These are phyloP conservation scores for Palythoa grandiflora DNA, from an alignment of 92 coral and sea anemone genomes.

Conservation along the genomic window DNA sequence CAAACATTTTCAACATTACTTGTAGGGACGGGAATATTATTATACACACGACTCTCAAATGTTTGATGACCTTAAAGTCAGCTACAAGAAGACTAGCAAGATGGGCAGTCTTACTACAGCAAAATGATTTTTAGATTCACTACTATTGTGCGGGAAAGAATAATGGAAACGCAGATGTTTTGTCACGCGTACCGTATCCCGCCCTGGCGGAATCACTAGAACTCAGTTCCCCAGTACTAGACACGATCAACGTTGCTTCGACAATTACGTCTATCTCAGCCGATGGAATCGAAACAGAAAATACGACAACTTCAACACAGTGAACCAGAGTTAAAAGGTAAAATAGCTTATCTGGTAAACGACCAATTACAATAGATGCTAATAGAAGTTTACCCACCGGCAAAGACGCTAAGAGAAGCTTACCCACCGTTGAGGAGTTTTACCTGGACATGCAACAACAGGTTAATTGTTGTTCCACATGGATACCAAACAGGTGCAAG, in stretches of 20 bases:
- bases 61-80: slow-evolving; percentile 48
- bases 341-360: slow-evolving; percentile 50
- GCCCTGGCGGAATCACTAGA: not conserved
- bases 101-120: slow-evolving; percentile 57
- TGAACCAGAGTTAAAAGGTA: slow-evolving; percentile 53
- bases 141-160: slow-evolving; percentile 59
- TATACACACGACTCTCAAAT: slow-evolving; percentile 58
- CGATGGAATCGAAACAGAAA: slow-evolving; percentile 32
- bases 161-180: slow-evolving; percentile 66
- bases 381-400: slow-evolving; percentile 16
- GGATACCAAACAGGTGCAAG: slow-evolving; percentile 31
- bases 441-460: slow-evolving; percentile 54
- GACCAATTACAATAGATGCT: slow-evolving; percentile 50
- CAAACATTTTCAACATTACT: slow-evolving; percentile 56
- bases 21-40: slow-evolving; percentile 52
- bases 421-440: slow-evolving; percentile 55
- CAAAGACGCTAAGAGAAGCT: slow-evolving; percentile 10
- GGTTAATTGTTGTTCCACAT: slow-evolving; percentile 52
- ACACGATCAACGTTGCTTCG: slow-evolving; percentile 10
- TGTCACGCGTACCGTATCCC: slow-evolving; percentile 56
- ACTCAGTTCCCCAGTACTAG: slow-evolving; percentile 24
- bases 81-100: slow-evolving; percentile 51
- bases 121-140: slow-evolving; percentile 57
- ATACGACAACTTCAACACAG: slow-evolving; percentile 54
- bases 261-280: not conserved